Evolutionary conservation across 2,797 vertebrate species (phyloP), one percentile per base, ranked within the genome.

Genomic region (Meda fulgida): DNA sequence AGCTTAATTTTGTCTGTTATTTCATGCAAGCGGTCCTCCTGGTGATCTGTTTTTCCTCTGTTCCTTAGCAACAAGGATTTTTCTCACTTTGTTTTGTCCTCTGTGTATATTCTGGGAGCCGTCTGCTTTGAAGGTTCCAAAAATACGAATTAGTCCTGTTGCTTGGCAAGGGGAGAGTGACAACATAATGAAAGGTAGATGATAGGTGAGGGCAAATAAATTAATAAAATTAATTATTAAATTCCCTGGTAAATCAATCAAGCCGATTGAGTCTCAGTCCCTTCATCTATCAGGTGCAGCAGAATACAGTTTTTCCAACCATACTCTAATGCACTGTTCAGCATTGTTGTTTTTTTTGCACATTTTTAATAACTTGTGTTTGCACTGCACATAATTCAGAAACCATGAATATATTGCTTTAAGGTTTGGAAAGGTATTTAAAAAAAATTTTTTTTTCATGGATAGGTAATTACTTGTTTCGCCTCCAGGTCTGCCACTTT

Each of bases 1-100:
- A 53, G 48, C 67, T 83, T 85, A 80, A 85, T 85, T 87, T 65
- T 72, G 71, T 87, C 84, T 71, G 34, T 87, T 82, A 88, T 86
- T 75, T 88, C 76, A 80, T 77, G 77, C 70, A 71, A 63, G 78
- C 81, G 11, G 48, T 60, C 18, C 75, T 85, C 40, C 66, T 82
- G 82, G 26, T 86, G 80, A 80, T 72, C 72, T 81, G 86, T 88
- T 85, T 88, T 85, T 85, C 80, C 43, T 77, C 76, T 81, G 88
- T 89, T 89, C 53, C 88, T 82, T 85, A 89, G 88, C 88, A 89
- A 89, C 88, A 78, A 83, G 78, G 71, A 78, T 85, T 86, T 88
- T 71, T 87, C 80, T 86, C 67, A 70, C 80, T 87, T 84, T 85
- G 80, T 87, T 87, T 89, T 84, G 66, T 78, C 77, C 81, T 81